These are phyloP conservation scores for Pandemis cinnamomeana DNA, from an alignment of 2,888 invertebrate genomes.

Conservation along the genomic window DNA sequence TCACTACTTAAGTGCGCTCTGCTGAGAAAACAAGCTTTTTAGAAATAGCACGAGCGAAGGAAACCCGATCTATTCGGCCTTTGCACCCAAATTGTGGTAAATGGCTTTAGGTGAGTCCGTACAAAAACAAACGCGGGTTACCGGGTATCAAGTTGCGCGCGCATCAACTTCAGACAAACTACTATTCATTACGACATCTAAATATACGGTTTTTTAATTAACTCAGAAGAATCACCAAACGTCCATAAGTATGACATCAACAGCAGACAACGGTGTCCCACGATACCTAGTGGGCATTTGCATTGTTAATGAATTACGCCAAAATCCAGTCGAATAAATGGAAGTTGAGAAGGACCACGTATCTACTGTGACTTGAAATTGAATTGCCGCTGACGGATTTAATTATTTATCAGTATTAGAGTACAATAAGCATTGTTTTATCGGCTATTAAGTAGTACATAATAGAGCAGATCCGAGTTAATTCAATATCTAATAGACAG, in stretches of 20 bases:
- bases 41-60: conserved; percentile 76
- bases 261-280: background rate
- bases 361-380: conserved; percentile 1
- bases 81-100: conserved; percentile 77
- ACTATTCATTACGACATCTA: conserved; percentile 53
- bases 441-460: conserved; percentile 66
- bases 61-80: conserved; percentile 71
- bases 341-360: background rate
- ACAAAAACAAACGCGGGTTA: conserved; percentile 69
- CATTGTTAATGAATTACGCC: background rate
- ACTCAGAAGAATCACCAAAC: background rate
- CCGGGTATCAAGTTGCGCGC: conserved; percentile 57
- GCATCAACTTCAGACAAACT: conserved; percentile 48
- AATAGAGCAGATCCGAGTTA: conserved; percentile 70
- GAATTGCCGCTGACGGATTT: conserved; percentile 39
- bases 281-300: background rate
- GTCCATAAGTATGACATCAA: background rate
- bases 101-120: conserved; percentile 78
- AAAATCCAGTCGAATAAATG: background rate
- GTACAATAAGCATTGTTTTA: conserved; percentile 62
- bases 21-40: conserved; percentile 82
- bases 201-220: conserved; percentile 49
- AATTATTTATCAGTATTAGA: conserved; percentile 34
- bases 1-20: conserved; percentile 78
- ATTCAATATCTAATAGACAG: conserved; percentile 76